Evolutionary conservation across 2,113 vertebrate genomes (phyloP).

Genomic region (Lutjanus erythropterus): DNA sequence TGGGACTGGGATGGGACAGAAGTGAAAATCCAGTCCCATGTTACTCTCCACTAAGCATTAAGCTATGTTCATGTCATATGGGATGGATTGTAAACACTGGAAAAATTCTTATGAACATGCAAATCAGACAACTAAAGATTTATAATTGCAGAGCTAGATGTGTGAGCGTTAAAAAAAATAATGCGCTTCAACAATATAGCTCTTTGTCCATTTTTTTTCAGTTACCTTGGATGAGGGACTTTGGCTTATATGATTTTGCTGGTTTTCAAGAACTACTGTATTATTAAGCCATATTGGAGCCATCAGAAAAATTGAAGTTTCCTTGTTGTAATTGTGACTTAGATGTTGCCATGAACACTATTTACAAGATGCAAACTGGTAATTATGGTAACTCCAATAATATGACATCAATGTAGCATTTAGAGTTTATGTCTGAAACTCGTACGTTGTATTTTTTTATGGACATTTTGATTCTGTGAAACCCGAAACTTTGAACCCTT

Average conservation of each 20-base stretch:
- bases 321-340: constrained; percentile 22
- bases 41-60: not conserved
- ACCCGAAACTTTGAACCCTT: not conserved
- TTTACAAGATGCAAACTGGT: constrained; percentile 29
- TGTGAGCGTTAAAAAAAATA: not conserved
- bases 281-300: constrained; percentile 5
- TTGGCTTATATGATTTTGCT: constrained; percentile 19
- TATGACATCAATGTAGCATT: constrained; percentile 27
- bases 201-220: not conserved
- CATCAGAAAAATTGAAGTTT: constrained; percentile 5
- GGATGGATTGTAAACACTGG: not conserved
- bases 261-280: constrained; percentile 8
- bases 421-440: not conserved
- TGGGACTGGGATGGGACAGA: too few relatives aligned
- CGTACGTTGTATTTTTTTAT: not conserved
- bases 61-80: too few relatives aligned
- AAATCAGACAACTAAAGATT: not conserved
- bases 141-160: not conserved
- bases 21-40: too few relatives aligned
- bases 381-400: constrained; percentile 18
- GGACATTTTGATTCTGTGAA: not conserved
- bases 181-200: not conserved
- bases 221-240: not conserved
- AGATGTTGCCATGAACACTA: constrained; percentile 13
- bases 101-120: not conserved